phyloP scores from a whole-genome alignment of 2,113 vertebrate genomes.

The Aegithalos caudatus region DNA sequence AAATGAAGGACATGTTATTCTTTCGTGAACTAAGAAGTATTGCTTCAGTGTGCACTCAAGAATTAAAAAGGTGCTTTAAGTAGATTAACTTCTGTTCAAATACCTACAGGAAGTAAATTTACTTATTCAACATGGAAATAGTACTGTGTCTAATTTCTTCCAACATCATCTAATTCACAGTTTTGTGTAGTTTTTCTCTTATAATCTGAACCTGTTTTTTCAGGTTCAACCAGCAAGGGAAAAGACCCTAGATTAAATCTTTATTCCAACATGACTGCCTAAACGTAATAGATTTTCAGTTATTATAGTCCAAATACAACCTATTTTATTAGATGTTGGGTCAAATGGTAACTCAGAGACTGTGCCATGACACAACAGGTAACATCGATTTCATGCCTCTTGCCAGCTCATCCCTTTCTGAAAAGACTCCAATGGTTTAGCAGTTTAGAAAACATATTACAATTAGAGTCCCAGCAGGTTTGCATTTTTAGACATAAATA shows the following conservation, averaged over 20 bases:
- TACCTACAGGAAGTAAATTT: not conserved
- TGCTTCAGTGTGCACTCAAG: not conserved
- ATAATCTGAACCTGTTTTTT: not conserved
- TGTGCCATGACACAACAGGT: not conserved
- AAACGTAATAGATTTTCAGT: not conserved
- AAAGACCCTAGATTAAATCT: not conserved
- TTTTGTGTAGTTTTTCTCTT: not conserved
- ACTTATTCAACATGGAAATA: not conserved
- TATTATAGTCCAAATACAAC: not conserved
- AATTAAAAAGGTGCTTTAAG: not conserved
- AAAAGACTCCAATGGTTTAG: not conserved
- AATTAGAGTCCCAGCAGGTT: not conserved
- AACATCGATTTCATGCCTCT: not conserved
- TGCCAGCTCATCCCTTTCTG: not conserved
- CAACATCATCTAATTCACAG: not conserved
- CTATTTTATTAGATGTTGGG: not conserved
- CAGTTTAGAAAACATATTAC: not conserved
- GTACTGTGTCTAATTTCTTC: not conserved
- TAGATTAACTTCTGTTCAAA: not conserved
- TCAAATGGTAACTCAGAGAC: not conserved
- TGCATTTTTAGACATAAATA: not conserved
- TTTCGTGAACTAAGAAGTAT: not conserved
- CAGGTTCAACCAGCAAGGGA: not conserved
- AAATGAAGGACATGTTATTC: not conserved
- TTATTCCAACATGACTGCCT: not conserved